phyloP scores from a whole-genome alignment of 2,113 vertebrate genomes.

The Channa maculata region DNA sequence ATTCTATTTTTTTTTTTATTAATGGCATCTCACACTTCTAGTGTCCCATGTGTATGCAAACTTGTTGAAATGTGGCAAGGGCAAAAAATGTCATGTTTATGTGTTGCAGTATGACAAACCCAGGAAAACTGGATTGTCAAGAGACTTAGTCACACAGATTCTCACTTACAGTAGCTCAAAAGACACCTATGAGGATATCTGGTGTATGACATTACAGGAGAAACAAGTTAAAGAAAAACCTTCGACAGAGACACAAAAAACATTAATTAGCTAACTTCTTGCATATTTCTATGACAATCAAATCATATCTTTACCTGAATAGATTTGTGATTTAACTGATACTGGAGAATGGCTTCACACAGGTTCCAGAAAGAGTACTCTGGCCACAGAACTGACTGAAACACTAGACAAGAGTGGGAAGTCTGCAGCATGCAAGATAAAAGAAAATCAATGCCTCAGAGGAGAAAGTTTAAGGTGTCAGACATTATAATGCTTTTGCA shows the following conservation, averaged over 20 bases:
- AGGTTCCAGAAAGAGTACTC: conserved; percentile 99
- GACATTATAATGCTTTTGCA: neutral
- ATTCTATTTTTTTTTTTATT: no score
- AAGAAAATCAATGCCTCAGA: conserved; percentile 14
- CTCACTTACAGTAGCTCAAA: neutral
- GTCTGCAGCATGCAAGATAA: conserved; percentile 83
- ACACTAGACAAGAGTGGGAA: conserved; percentile 95
- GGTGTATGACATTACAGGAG: neutral
- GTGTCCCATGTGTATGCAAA: no score
- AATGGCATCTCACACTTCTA: no score
- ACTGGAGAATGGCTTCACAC: conserved; percentile 95
- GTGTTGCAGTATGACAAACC: neutral
- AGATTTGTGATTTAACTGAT: conserved; percentile 90
- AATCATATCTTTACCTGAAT: conserved; percentile 87
- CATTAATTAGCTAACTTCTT: no score
- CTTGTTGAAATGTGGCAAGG: no score
- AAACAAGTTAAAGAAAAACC: neutral
- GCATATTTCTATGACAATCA: neutral
- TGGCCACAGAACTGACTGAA: conserved; percentile 96
- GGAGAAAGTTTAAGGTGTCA: neutral
- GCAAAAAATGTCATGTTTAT: neutral
- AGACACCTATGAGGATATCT: neutral
- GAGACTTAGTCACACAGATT: neutral
- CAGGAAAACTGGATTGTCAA: neutral
- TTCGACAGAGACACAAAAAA: neutral